phyloP scores from a whole-genome alignment of 2,888 invertebrate genomes.

The Drosophila barbarae region DNA sequence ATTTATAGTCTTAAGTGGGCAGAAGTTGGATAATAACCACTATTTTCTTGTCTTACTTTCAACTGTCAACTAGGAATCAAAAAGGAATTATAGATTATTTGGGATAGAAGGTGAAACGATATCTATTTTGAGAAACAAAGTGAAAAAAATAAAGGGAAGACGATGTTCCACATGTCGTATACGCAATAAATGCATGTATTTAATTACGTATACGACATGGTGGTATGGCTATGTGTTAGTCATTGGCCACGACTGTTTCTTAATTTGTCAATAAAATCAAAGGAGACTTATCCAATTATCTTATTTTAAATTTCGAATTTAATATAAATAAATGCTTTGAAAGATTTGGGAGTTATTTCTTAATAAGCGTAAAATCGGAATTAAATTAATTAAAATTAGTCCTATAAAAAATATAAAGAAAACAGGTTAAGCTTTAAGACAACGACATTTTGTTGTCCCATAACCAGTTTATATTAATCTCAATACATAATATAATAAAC shows the following conservation, averaged over 20 bases:
- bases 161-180: constrained; percentile 19
- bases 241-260: neutral
- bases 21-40: neutral
- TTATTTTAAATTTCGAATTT: too few species aligned
- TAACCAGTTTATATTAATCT: neutral
- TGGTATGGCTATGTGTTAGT: neutral
- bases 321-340: neutral
- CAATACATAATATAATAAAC: too few species aligned
- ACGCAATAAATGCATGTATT: constrained; percentile 2
- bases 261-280: neutral
- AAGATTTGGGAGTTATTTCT: neutral
- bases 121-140: neutral
- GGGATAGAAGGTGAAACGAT: neutral
- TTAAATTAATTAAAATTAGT: neutral
- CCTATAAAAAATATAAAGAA: neutral
- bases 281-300: neutral
- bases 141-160: neutral
- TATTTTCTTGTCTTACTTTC: constrained; percentile 7
- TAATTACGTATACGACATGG: neutral
- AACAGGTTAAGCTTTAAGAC: neutral
- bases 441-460: neutral
- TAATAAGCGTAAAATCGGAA: neutral
- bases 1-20: constrained; percentile 5
- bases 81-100: neutral
- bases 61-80: constrained; percentile 2